Evolutionary conservation across 2,113 vertebrate species (phyloP).

Genomic region (Dasyurus viverrinus): DNA sequence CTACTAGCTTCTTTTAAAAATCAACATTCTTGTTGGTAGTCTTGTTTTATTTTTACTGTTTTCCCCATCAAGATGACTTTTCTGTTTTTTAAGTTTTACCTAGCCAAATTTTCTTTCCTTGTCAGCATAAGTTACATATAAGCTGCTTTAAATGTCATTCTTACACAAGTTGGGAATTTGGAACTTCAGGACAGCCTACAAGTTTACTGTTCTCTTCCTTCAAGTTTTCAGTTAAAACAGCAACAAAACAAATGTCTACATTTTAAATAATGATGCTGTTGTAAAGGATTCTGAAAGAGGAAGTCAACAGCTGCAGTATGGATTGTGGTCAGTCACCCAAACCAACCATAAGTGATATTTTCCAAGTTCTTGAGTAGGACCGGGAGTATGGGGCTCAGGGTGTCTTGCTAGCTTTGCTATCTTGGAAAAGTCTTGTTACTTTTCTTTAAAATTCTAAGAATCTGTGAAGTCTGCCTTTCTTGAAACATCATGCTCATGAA

Average conservation of each 20-base stretch:
- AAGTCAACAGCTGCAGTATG: not conserved
- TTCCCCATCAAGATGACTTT: not conserved
- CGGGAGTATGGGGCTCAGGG: not conserved
- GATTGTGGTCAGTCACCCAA: not conserved
- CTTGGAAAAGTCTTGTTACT: not conserved
- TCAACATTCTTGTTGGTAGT: not conserved
- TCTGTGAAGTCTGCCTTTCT: slow-evolving; percentile 26
- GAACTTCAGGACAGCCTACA: not conserved
- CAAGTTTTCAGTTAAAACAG: not conserved
- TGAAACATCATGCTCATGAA: slow-evolving; percentile 21
- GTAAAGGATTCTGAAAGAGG: not conserved
- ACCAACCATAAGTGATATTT: not conserved
- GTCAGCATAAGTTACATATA: not conserved
- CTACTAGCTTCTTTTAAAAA: not conserved
- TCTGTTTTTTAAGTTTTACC: not conserved
- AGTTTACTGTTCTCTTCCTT: not conserved
- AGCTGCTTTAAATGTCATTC: not conserved
- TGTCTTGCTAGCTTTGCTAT: not conserved
- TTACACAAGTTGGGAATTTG: not conserved
- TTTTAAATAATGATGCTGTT: not conserved
- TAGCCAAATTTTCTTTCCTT: not conserved
- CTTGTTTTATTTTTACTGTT: not conserved
- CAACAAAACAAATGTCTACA: not conserved
- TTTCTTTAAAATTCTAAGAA: slow-evolving; percentile 4
- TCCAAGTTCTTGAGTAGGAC: not conserved